Base-by-base conservation (phyloP, 2,888 invertebrate genomes). In the Aethes cnicana region DNA sequence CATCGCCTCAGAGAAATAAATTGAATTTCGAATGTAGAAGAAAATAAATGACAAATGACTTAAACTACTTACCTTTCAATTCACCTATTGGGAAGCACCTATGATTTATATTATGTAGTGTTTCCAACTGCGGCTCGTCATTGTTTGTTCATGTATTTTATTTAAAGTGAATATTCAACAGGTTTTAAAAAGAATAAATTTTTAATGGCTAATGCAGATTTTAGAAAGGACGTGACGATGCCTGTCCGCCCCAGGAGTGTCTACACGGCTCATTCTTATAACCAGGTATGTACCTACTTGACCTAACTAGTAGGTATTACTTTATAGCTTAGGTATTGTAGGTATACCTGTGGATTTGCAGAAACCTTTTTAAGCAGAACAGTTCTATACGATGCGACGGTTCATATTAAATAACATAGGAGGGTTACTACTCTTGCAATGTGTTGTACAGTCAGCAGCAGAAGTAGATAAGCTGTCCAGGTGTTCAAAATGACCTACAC, bases 251-350 rank as follows among this genome's bases (percentile, higher is more conserved):
- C 93, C 6, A 89, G 94, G 62, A 94, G 93, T 77, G 91, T 94
- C 47, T 94, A 93, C 67, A 92, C 93, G 36, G 91, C 93, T 48
- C 93, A 92, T 74, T 93, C 93, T 36, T 93, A 92, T 73, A 88
- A 90, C 64, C 90, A 90, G 85, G 90, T 87, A 32, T 2, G n/a
- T n/a, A n/a, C n/a, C n/a, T n/a, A n/a, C n/a, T n/a, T n/a, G n/a
- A n/a, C n/a, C n/a, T n/a, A n/a, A n/a, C n/a, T n/a, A n/a, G n/a
- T n/a, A n/a, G n/a, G n/a, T n/a, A n/a, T n/a, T n/a, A n/a, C n/a
- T n/a, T n/a, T n/a, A n/a, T n/a, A n/a, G n/a, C n/a, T n/a, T n/a
- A n/a, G n/a, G n/a, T n/a, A n/a, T n/a, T n/a, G n/a, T n/a, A n/a
- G n/a, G n/a, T n/a, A n/a, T n/a, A n/a, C n/a, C n/a, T n/a, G n/a